A percentile compares a stretch with the other conserved stretches of the same genome.
Evolutionary conservation across 2,888 invertebrate genomes (phyloP).

Genomic region (Nasonovia ribisnigri): DNA sequence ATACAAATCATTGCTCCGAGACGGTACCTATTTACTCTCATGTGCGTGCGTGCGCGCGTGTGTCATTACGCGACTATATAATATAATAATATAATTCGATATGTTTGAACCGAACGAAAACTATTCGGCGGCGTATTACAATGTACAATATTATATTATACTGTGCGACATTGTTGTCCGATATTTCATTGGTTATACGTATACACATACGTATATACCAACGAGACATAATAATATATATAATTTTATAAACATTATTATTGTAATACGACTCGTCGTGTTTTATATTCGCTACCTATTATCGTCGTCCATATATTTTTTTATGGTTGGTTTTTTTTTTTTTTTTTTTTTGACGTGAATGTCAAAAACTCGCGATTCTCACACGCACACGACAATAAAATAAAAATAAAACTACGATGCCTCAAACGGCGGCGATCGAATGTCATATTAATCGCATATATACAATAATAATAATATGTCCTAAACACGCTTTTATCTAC

Average conservation of each 20-base stretch:
- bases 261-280: constrained; percentile 6
- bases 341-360: constrained; percentile 7
- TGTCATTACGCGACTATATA: constrained; percentile 2
- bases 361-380: background rate
- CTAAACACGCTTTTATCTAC: background rate
- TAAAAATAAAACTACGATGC: background rate
- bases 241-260: constrained; percentile 2
- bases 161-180: background rate
- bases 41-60: background rate
- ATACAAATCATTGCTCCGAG: constrained; percentile 20
- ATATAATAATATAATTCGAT: constrained; percentile 40
- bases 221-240: background rate
- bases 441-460: background rate
- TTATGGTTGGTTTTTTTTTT: background rate
- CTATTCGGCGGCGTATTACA: background rate
- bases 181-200: background rate
- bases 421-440: background rate
- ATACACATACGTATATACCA: background rate
- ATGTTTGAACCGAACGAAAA: constrained; percentile 19
- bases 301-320: background rate
- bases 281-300: constrained; percentile 1
- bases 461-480: background rate
- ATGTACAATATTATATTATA: background rate
- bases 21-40: background rate
- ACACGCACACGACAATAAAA: constrained; percentile 16